A percentile compares a stretch with the other conserved stretches of the same genome.
Conservation (phyloP, 2,888 invertebrate genomes). For the Onchidella celtica region DNA sequence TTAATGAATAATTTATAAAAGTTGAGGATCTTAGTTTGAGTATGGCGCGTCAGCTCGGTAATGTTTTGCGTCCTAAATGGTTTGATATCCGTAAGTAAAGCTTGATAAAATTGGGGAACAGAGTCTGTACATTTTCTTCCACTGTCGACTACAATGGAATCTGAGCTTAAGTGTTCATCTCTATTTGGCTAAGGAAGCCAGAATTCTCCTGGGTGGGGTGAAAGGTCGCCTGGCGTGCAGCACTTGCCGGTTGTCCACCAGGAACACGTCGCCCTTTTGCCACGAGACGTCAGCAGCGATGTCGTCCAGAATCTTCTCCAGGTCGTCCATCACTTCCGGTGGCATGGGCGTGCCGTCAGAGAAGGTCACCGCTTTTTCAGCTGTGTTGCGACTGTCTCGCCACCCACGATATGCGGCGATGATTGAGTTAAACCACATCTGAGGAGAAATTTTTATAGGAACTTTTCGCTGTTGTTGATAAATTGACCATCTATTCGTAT, state of each 20-base stretch:
- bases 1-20: no score
- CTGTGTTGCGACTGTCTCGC: conserved; percentile 66
- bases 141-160: no score
- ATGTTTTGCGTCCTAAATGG: no score
- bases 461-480: no score
- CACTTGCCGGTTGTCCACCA: conserved; percentile 68
- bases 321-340: conserved; percentile 59
- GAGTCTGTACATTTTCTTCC: no score
- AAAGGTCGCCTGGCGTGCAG: conserved; percentile 66
- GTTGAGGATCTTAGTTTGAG: not conserved
- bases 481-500: no score
- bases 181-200: conserved; percentile 67
- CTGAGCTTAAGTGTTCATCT: not conserved
- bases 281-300: conserved; percentile 64
- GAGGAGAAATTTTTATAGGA: no score
- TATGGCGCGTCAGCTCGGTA: no score
- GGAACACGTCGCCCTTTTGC: conserved; percentile 66
- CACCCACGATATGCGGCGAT: conserved; percentile 70
- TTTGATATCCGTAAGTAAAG: no score
- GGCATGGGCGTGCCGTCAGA: conserved; percentile 66
- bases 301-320: conserved; percentile 60
- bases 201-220: conserved; percentile 65
- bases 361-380: conserved; percentile 66
- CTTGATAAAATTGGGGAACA: no score
- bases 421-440: conserved; percentile 70